Evolutionary conservation across 2,888 invertebrate genomes (phyloP), one percentile per base, ranked within the genome.

Genomic region (Philhelius pedissequus): DNA sequence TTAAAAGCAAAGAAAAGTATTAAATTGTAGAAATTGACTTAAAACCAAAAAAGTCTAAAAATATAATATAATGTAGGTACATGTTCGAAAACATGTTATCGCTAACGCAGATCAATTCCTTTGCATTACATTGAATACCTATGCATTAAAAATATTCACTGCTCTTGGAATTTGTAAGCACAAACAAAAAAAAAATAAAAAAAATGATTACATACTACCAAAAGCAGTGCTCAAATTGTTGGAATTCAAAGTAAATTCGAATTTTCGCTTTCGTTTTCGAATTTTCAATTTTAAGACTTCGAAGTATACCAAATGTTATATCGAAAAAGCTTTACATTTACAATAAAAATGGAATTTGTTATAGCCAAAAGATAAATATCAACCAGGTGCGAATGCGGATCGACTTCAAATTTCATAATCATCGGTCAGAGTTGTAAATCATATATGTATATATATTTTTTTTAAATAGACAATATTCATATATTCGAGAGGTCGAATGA

Each of bases 21-120:
- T 20, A 11, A 54, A 38, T 60, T 68, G 40, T 80, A 75, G 54
- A 69, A 75, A 52, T 80, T 79, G 20, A 22, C 11, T 48, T 20
- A 20, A 20, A 22, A 20, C 11, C n/a, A n/a, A n/a, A n/a, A n/a
- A n/a, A n/a, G n/a, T n/a, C n/a, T n/a, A n/a, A 13, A 20, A 20
- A 20, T 2, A 48, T 43, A 48, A 40, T 52, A 68, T 74, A 43
- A 79, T 35, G 68, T 35, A 73, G 32, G 27, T 62, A 43, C n/a
- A 71, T 43, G 58, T 66, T 73, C 38, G 20, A 50, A 62, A 30
- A 48, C 56, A 50, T 66, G 56, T 73, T 68, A 66, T 58, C 66
- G 58, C 38, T 74, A 66, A 73, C 50, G 30, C 27, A 52, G 25
- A 52, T 11, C 9, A 48, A 48, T 48, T 13, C 5, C 6, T 6